Base-by-base conservation (phyloP, 2,113 vertebrate genomes). In the Myiozetetes cayanensis region DNA sequence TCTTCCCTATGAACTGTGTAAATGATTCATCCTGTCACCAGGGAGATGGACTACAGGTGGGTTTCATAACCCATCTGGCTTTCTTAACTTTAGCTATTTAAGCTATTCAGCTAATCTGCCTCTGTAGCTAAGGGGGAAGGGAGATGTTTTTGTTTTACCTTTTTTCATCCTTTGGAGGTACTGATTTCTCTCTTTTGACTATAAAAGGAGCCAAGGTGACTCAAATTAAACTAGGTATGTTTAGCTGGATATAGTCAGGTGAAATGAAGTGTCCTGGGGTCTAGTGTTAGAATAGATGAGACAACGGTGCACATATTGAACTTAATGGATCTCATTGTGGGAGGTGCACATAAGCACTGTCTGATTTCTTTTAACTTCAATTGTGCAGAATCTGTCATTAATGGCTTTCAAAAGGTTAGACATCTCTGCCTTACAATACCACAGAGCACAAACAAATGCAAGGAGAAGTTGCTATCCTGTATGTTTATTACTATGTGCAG, bases 31-130 rank as follows among this genome's bases (percentile, higher is more conserved):
- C 9, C 79, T 85, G 82, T 93, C 87, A 63, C 49, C 46, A 85
- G 56, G 83, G 93, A 91, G 82, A 95, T 91, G 71, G 75, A 46
- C 78, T 73, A 41, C 66, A 89, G 74, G 85, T 82, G 65, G 83
- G 35, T 74, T 93, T 90, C 63, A 24, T 35, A 77, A 87, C 28
- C 66, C 41, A 70, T 35, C 73, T 82, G 89, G 21, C 27, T 87
- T 53, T 67, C 70, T 39, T 55, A 65, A 43, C 77, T 91, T 59
- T 0, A 83, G 78, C 53, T 93, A 30, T 85, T 50, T 43, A 33
- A 80, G 39, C 20, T 46, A 27, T 61, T 73, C 15, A 53, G n/a
- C 49, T 58, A 18, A 90, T 56, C 85, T 87, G 31, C 15, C 23
- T 70, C 39, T 83, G 75, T 21, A 35, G 79, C 30, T 52, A 14